Evolutionary conservation across 2,888 invertebrate species (phyloP), one percentile per base, ranked within the genome.

Genomic region (Lingula anatina): DNA sequence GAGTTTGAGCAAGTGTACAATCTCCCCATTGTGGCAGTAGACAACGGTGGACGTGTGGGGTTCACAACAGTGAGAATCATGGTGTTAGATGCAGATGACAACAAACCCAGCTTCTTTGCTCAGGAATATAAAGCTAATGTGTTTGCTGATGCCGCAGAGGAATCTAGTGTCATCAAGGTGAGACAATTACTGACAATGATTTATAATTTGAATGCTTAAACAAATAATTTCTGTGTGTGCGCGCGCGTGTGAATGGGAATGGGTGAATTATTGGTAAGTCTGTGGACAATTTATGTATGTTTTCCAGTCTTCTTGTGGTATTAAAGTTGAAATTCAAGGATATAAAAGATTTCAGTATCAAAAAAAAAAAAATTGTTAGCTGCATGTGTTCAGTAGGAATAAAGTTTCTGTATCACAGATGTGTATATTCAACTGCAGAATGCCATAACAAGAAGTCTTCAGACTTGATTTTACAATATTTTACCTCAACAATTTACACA

Each of bases 1-100:
- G 94, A 95, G 79, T 73, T 81, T 18, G 81, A 83, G 49, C 57
- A 58, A 2, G 54, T 61, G 23, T 74, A 66, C 49, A 61, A 62
- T 31, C 52, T 78, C 24, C 68, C 73, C 5, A 61, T 78, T 35
- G 66, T 70, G 9, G 78, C 75, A 36, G 62, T 67, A 28, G 78
- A 78, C 56, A 71, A 73, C 55, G 78, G 78, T 5, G 75, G 76
- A 25, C 61, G 66, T 35, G 69, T 68, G 58, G 71, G 69, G 2
- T 68, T 62, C 50, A 59, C 68, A 5, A 60, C 49, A 20, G 61
- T 73, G 1, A 58, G 62, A 21, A 57, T 74, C 36, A 61, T 57
- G 12, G 64, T 77, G 24, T 64, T 61, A 9, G 76, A 77, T 60
- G 65, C 67, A 49, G 76, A 76, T 53, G 77, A 78, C 53, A 70